phyloP scores from a whole-genome alignment of 2,888 invertebrate genomes.

The Euclidia mi region DNA sequence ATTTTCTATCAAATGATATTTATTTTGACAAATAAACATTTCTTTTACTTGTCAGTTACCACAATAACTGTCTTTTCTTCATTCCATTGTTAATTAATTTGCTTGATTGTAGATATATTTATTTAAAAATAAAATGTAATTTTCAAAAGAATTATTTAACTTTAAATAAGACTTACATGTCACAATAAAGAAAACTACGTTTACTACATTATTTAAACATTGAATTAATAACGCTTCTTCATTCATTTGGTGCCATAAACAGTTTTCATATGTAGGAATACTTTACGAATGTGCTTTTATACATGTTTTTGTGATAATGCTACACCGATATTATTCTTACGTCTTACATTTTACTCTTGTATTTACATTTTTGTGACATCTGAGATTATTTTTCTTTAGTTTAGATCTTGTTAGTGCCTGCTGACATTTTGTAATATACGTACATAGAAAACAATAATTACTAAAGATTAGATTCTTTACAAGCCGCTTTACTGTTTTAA shows the following conservation, averaged over 20 bases:
- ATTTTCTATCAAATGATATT: constrained; percentile 22
- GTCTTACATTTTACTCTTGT: background rate
- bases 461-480: constrained; percentile 78
- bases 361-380: constrained; percentile 2
- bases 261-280: constrained; percentile 15
- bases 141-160: background rate
- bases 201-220: too few relatives aligned
- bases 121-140: background rate
- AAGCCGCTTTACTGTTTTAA: constrained; percentile 66
- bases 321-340: constrained; percentile 2
- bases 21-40: constrained; percentile 24
- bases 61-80: background rate
- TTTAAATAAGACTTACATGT: too few relatives aligned
- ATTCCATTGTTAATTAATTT: constrained; percentile 5
- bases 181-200: too few relatives aligned
- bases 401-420: constrained; percentile 29
- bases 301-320: background rate
- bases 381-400: constrained; percentile 35
- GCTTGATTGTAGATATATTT: background rate
- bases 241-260: constrained; percentile 13
- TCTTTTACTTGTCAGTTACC: background rate
- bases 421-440: constrained; percentile 78
- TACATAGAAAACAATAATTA: constrained; percentile 72
- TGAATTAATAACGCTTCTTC: background rate
- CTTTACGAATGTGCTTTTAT: background rate